Conservation (phyloP, 1,140 invertebrate species). For the Bombus pyrosoma region DNA sequence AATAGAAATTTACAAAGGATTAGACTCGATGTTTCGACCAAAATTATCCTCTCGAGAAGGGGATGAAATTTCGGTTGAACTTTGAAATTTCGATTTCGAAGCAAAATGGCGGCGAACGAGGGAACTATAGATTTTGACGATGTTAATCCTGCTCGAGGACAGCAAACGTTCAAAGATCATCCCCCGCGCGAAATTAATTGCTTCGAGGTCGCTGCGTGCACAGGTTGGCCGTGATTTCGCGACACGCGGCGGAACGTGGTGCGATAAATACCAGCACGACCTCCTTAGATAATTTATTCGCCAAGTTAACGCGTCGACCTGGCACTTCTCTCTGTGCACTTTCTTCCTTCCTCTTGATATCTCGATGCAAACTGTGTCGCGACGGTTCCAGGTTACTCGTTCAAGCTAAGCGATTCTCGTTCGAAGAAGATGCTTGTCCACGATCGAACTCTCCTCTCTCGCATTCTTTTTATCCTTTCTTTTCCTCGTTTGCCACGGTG, state of each 20-base stretch:
- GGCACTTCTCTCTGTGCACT: constrained; percentile 33
- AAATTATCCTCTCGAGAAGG: too few relatives aligned
- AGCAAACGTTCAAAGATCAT: constrained; percentile 7
- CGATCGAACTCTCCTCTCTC: background rate
- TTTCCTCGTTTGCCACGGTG: constrained; percentile 12
- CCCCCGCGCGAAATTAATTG: background rate
- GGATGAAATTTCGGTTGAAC: background rate
- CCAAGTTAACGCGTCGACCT: constrained; percentile 42
- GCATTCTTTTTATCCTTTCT: background rate
- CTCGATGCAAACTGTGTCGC: constrained; percentile 41
- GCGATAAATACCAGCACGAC: constrained; percentile 43
- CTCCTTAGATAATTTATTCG: constrained; percentile 47
- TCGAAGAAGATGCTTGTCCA: constrained; percentile 14
- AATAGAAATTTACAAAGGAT: background rate
- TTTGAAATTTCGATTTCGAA: background rate
- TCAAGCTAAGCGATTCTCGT: constrained; percentile 13
- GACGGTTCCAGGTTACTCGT: constrained; percentile 20
- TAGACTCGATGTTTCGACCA: too few relatives aligned
- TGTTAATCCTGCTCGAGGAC: background rate
- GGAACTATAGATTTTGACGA: background rate
- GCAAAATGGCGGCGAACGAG: background rate
- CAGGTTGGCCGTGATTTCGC: constrained; percentile 3
- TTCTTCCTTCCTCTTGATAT: background rate
- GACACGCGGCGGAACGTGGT: background rate
- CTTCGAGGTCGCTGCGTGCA: background rate